Conservation (phyloP, 2,797 vertebrate species). For the Simalia tracyae region DNA sequence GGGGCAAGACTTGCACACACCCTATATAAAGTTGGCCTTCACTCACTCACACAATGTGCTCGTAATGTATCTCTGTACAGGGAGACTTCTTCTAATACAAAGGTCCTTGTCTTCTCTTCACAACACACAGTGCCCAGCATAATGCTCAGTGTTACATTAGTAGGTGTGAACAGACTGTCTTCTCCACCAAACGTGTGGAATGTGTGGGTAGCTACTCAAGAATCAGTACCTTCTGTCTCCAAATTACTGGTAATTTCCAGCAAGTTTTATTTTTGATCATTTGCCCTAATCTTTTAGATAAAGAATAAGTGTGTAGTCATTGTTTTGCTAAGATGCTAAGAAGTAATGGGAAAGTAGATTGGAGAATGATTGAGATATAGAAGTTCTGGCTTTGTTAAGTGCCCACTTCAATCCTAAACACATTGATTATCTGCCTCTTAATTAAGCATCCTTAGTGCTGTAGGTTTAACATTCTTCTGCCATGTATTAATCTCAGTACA, state of each 20-base stretch:
- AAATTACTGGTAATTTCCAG: background rate
- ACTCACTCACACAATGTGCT: background rate
- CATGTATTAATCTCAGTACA: background rate
- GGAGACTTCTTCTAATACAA: background rate
- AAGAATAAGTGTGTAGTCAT: background rate
- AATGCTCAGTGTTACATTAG: background rate
- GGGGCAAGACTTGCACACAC: background rate
- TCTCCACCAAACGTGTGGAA: background rate
- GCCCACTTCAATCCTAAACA: background rate
- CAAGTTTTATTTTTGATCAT: background rate
- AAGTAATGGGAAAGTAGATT: background rate
- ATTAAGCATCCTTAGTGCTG: background rate
- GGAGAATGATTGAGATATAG: background rate
- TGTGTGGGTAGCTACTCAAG: background rate
- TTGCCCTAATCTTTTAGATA: background rate
- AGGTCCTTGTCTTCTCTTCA: background rate
- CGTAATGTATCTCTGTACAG: background rate
- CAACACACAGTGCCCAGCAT: background rate
- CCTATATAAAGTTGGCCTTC: background rate
- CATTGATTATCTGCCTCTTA: background rate
- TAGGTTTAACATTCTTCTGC: background rate
- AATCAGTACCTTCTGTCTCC: background rate
- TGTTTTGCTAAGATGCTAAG: background rate
- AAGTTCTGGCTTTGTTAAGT: background rate
- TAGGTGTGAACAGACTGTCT: background rate